Evolutionary conservation across 2,113 vertebrate genomes (phyloP).

Genomic region (Callaeas wilsoni): DNA sequence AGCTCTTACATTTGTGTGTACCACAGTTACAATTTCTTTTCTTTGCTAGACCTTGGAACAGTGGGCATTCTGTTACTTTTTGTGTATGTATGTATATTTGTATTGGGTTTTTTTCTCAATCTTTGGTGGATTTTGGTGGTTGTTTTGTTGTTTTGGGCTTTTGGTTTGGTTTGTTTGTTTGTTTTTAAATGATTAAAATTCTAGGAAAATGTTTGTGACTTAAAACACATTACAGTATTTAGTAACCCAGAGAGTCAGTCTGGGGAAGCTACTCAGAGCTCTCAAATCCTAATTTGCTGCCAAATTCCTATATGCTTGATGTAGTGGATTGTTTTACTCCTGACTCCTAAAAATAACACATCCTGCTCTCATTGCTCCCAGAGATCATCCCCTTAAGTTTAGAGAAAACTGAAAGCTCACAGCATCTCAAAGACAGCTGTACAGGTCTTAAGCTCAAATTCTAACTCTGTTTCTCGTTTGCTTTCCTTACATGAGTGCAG

Average conservation of each 20-base stretch:
- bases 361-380: not conserved
- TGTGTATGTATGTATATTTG: not conserved
- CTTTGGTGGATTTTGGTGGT: not conserved
- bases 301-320: not conserved
- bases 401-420: not conserved
- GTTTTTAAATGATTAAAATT: not conserved
- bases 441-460: not conserved
- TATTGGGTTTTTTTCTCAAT: not conserved
- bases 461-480: not conserved
- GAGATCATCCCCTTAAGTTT: not conserved
- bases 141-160: not conserved
- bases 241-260: not conserved
- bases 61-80: not conserved
- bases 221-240: not conserved
- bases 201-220: not conserved
- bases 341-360: constrained; percentile 15
- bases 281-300: not conserved
- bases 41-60: not conserved
- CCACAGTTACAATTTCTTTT: not conserved
- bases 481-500: not conserved
- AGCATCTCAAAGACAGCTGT: not conserved
- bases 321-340: not conserved
- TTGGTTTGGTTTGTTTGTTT: not conserved
- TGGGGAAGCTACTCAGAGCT: not conserved
- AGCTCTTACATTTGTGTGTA: not conserved